phyloP scores from a whole-genome alignment of 2,797 vertebrate species.

The Gila robusta region DNA sequence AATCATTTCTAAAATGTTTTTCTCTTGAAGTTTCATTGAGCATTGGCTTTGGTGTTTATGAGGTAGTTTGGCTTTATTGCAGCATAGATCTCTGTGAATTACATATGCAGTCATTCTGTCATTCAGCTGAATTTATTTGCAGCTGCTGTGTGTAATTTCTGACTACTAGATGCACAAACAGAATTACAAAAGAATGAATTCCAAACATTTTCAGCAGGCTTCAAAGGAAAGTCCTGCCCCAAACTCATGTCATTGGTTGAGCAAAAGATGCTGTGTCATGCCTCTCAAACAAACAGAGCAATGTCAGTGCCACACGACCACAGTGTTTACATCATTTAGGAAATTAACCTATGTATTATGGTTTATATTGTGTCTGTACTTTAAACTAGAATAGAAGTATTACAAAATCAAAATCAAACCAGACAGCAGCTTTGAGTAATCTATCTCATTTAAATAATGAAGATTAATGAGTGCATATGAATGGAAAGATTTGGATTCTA shows the following conservation, averaged over 20 bases:
- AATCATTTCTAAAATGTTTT: constrained; percentile 21
- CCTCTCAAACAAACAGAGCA: background rate
- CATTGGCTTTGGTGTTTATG: background rate
- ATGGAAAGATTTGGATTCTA: background rate
- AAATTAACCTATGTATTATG: background rate
- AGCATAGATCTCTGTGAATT: constrained; percentile 3
- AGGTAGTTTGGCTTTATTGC: background rate
- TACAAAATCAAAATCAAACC: background rate
- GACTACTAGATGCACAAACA: background rate
- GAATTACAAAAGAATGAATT: background rate
- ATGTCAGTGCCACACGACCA: background rate
- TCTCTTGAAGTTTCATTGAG: background rate
- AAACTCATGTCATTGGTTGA: background rate
- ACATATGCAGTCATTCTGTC: background rate
- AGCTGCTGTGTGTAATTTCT: background rate
- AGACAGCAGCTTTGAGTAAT: background rate
- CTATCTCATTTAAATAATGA: constrained; percentile 7
- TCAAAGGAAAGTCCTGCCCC: too few relatives aligned
- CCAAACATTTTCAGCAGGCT: background rate
- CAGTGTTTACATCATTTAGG: background rate
- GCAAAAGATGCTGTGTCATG: background rate
- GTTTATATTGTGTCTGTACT: background rate
- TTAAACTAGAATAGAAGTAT: background rate
- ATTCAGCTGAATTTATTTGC: constrained; percentile 7
- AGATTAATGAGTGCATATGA: background rate